Conservation (phyloP, 2,888 invertebrate genomes). For the Megamerina dolium region DNA sequence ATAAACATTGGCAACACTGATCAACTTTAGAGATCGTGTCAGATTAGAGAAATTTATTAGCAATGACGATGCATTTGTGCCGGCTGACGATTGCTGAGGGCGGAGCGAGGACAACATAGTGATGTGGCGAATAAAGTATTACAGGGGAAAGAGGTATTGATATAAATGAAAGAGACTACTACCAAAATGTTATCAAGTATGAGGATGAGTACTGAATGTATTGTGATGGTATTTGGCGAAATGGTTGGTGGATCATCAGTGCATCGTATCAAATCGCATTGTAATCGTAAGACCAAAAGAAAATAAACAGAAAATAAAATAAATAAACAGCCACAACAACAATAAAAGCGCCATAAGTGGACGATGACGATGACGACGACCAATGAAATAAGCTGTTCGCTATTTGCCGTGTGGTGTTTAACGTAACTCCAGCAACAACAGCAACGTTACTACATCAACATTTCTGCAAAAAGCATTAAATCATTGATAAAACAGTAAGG, state of each 20-base stretch:
- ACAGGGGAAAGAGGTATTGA: too few relatives aligned
- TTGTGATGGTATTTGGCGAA: not conserved
- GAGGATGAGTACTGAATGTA: not conserved
- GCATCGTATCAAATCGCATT: not conserved
- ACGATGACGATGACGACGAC: too few relatives aligned
- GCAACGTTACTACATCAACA: too few relatives aligned
- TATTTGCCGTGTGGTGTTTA: slow-evolving; percentile 11
- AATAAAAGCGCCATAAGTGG: too few relatives aligned
- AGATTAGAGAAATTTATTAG: slow-evolving; percentile 32
- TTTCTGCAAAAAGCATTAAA: slow-evolving; percentile 26
- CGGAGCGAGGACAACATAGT: slow-evolving; percentile 11
- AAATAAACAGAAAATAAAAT: too few relatives aligned
- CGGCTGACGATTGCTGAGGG: slow-evolving; percentile 15
- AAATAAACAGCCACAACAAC: too few relatives aligned
- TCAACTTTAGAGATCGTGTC: slow-evolving; percentile 30
- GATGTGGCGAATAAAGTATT: too few relatives aligned
- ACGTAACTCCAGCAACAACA: slow-evolving; percentile 13
- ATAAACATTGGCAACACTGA: too few relatives aligned
- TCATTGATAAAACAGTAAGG: slow-evolving; percentile 25
- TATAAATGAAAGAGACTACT: too few relatives aligned
- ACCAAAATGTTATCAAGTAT: not conserved
- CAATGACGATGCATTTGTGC: slow-evolving; percentile 9
- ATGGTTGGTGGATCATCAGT: not conserved
- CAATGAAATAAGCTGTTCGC: slow-evolving; percentile 7
- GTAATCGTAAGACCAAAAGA: too few relatives aligned